Conservation (phyloP, 2,888 invertebrate species). For the Aspidiotus destructor region DNA sequence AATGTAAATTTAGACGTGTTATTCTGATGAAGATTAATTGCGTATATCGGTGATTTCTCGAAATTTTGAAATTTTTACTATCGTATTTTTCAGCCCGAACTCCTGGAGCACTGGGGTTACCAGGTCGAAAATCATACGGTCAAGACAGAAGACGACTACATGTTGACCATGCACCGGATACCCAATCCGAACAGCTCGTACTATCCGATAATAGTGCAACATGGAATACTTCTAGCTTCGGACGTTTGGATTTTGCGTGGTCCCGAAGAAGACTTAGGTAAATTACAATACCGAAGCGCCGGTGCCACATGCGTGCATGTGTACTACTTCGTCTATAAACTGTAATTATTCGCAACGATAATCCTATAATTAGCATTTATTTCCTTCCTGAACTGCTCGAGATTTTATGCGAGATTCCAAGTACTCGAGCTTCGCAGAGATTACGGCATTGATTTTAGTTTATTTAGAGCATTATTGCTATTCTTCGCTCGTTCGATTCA, state of each 20-base stretch:
- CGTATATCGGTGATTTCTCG: no score
- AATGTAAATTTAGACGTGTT: no score
- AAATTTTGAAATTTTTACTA: no score
- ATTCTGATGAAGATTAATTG: no score
- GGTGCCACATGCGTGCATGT: neutral
- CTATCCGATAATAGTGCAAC: conserved; percentile 31
- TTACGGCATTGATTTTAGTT: neutral
- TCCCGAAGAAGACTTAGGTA: conserved; percentile 28
- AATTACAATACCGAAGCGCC: neutral
- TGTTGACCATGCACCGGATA: conserved; percentile 31
- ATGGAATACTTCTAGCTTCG: conserved; percentile 29
- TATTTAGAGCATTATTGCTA: neutral
- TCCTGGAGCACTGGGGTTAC: conserved; percentile 30
- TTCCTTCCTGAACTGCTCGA: neutral
- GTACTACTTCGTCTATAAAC: neutral
- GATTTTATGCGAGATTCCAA: no score
- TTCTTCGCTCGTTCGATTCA: no score
- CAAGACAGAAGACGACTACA: conserved; percentile 25
- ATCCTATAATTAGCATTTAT: neutral
- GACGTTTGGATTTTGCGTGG: conserved; percentile 31
- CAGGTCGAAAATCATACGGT: conserved; percentile 27
- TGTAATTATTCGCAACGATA: neutral
- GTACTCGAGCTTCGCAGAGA: no score
- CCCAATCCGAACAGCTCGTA: conserved; percentile 20
- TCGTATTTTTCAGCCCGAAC: conserved; percentile 15